phyloP scores from a whole-genome alignment of 2,113 vertebrate species.

The Falco punctatus region DNA sequence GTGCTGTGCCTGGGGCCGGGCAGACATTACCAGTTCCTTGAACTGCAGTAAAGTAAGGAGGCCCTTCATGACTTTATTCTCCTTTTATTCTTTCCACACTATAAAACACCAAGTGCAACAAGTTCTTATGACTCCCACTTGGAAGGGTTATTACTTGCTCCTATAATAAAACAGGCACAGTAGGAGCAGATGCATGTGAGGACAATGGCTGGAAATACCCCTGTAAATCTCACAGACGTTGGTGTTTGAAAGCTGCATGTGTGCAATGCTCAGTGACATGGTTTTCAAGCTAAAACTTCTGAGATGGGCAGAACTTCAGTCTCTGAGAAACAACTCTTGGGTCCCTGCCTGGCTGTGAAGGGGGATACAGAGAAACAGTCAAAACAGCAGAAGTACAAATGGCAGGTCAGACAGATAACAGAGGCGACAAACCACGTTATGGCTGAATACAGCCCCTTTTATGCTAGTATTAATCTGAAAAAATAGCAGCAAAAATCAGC shows the following conservation, averaged over 20 bases:
- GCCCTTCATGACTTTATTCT: not conserved
- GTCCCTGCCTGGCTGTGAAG: not conserved
- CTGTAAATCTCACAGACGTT: rapidly evolving
- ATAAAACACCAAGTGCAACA: not conserved
- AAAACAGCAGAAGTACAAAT: not conserved
- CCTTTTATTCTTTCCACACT: not conserved
- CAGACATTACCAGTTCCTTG: not conserved
- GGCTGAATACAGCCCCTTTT: not conserved
- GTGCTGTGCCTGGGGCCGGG: not conserved
- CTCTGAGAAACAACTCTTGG: not conserved
- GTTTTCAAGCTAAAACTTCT: not conserved
- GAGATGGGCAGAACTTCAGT: not conserved
- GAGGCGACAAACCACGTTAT: not conserved
- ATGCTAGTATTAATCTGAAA: not conserved
- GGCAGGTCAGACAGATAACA: not conserved
- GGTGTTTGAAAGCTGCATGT: rapidly evolving
- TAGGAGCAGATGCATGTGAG: not conserved
- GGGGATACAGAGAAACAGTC: not conserved
- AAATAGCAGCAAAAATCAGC: not conserved
- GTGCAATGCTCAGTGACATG: not conserved
- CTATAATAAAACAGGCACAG: not conserved
- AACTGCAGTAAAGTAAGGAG: not conserved
- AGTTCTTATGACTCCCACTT: not conserved
- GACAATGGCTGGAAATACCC: not conserved
- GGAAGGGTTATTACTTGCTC: not conserved